Evolutionary conservation across 2,888 invertebrate genomes (phyloP).

Genomic region (Andrena minutula): DNA sequence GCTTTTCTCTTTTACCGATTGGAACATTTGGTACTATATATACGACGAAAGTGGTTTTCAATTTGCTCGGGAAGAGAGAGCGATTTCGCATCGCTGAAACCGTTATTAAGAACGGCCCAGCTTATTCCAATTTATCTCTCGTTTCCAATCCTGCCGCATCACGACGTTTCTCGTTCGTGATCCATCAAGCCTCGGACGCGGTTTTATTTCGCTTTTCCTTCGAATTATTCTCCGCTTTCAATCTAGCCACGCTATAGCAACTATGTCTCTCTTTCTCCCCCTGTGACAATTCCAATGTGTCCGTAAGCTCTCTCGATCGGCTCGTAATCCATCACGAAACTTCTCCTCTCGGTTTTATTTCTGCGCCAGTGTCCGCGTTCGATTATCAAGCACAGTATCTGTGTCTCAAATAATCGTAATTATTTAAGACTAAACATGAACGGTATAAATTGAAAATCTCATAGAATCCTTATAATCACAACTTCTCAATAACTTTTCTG

Average conservation of each 20-base stretch:
- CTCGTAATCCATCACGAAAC: not conserved
- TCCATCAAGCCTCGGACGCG: constrained; percentile 24
- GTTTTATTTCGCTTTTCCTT: constrained; percentile 28
- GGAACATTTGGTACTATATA: too few relatives aligned
- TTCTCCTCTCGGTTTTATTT: not conserved
- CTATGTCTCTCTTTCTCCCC: not conserved
- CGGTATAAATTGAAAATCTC: not conserved
- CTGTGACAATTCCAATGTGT: not conserved
- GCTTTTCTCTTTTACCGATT: too few relatives aligned
- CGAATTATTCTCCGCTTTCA: constrained; percentile 43
- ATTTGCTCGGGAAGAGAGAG: not conserved
- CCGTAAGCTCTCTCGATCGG: not conserved
- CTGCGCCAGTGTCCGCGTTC: not conserved
- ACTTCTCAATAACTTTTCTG: too few relatives aligned
- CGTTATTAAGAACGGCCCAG: not conserved
- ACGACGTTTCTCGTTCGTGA: constrained; percentile 32
- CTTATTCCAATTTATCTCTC: constrained; percentile 38
- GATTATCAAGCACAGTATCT: not conserved
- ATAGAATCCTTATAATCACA: not conserved
- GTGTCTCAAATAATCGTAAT: not conserved
- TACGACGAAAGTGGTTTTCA: not conserved
- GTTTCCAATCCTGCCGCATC: constrained; percentile 36
- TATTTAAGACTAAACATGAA: not conserved
- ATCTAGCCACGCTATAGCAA: constrained; percentile 24
- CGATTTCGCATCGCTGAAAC: not conserved